phyloP scores from a whole-genome alignment of 2,113 vertebrate species.

The Pangasianodon gigas region DNA sequence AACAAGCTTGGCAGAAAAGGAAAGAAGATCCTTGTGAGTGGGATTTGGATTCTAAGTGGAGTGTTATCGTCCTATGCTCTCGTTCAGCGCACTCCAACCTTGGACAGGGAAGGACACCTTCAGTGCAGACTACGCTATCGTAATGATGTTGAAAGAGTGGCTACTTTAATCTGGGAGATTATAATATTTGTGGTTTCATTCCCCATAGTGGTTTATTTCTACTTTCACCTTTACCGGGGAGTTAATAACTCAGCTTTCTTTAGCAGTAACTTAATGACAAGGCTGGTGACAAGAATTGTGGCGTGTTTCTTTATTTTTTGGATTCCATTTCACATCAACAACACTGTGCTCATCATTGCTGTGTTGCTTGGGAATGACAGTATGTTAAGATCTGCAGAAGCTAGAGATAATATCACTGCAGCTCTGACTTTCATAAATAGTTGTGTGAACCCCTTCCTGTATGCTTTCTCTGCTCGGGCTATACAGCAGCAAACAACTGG shows the following conservation, averaged over 20 bases:
- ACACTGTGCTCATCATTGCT: slow-evolving; percentile 60
- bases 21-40: slow-evolving; percentile 53
- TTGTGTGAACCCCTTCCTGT: slow-evolving; percentile 75
- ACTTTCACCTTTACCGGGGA: slow-evolving; percentile 61
- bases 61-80: slow-evolving; percentile 61
- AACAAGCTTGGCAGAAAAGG: slow-evolving; percentile 54
- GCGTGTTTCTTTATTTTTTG: slow-evolving; percentile 68
- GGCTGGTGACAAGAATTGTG: slow-evolving; percentile 66
- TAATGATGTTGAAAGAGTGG: slow-evolving; percentile 45
- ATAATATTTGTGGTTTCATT: slow-evolving; percentile 67
- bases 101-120: rapidly evolving
- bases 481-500: neutral
- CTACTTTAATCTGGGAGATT: slow-evolving; percentile 64
- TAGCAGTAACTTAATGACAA: slow-evolving; percentile 50
- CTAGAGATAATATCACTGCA: slow-evolving; percentile 57
- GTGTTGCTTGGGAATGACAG: slow-evolving; percentile 27
- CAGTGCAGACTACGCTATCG: slow-evolving; percentile 53
- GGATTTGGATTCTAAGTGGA: slow-evolving; percentile 54
- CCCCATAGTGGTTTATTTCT: slow-evolving; percentile 65
- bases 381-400: slow-evolving; percentile 43
- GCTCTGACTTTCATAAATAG: slow-evolving; percentile 70
- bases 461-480: slow-evolving; percentile 64
- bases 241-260: slow-evolving; percentile 63
- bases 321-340: slow-evolving; percentile 61
- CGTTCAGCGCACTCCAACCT: slow-evolving; percentile 52